Evolutionary conservation across 1,140 invertebrate genomes (phyloP).

Genomic region (Drusus annulatus): DNA sequence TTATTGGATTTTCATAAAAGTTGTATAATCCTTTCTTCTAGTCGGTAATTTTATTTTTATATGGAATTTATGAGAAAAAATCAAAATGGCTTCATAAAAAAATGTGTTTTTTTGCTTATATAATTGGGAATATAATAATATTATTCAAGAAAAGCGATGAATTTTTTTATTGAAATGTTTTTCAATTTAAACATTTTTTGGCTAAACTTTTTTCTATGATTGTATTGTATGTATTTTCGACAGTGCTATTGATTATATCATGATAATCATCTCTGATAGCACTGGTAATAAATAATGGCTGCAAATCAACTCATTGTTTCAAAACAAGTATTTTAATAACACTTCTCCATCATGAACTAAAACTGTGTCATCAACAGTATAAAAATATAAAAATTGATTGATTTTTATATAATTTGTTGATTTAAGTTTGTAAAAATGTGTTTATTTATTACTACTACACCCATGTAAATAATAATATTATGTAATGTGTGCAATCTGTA

Average conservation of each 20-base stretch:
- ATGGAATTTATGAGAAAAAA: background rate
- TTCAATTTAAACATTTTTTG: no score
- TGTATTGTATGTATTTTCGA: no score
- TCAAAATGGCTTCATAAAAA: background rate
- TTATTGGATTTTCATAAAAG: background rate
- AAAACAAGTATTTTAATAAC: background rate
- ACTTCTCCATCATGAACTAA: constrained; percentile 3
- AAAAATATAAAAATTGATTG: constrained; percentile 10
- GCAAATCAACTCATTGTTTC: no score
- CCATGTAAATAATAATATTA: constrained; percentile 26
- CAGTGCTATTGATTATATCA: no score
- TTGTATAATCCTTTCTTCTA: background rate
- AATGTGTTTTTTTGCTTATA: background rate
- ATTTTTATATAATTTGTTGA: background rate
- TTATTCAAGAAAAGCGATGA: no score
- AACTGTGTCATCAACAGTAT: constrained; percentile 15
- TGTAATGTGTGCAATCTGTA: constrained; percentile 31
- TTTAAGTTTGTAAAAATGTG: constrained; percentile 19
- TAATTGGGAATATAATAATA: background rate
- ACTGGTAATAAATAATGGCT: no score
- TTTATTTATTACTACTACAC: constrained; percentile 36
- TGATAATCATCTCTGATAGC: no score
- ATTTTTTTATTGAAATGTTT: no score
- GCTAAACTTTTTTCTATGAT: no score
- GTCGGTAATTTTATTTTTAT: background rate